phyloP scores from a whole-genome alignment of 2,797 vertebrate genomes.

The Paratrypauchen microcephalus region DNA sequence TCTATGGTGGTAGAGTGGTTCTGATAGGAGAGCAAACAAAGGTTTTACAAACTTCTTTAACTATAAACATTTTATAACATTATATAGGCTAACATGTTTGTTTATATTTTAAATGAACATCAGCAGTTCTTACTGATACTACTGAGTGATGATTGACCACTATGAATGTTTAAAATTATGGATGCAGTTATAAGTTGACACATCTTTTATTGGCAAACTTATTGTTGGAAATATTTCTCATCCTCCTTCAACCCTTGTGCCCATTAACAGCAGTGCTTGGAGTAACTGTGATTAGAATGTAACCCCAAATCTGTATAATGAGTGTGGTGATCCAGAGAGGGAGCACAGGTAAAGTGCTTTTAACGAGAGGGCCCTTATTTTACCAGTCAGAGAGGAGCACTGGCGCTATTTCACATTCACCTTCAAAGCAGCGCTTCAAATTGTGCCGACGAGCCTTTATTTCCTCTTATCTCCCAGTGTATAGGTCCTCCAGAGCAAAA shows the following conservation, averaged over 20 bases:
- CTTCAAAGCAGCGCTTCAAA: conserved; percentile 78
- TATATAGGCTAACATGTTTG: too few relatives aligned
- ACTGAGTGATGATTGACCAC: not conserved
- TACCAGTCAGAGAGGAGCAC: conserved; percentile 63
- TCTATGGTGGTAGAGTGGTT: too few relatives aligned
- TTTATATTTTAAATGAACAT: not conserved
- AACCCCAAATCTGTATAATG: conserved; percentile 75
- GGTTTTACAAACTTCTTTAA: too few relatives aligned
- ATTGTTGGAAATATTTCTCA: conserved; percentile 75
- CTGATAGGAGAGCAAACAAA: not conserved
- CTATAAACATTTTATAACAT: too few relatives aligned
- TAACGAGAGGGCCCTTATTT: conserved; percentile 77
- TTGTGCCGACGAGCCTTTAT: conserved; percentile 74
- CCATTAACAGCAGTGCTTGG: conserved; percentile 70
- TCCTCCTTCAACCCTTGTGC: conserved; percentile 66
- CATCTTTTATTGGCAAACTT: conserved; percentile 57
- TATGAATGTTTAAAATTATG: conserved; percentile 33
- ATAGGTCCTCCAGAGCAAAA: conserved; percentile 73
- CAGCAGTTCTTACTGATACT: not conserved
- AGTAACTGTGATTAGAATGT: conserved; percentile 76
- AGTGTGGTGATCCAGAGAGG: conserved; percentile 72
- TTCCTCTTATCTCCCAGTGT: conserved; percentile 77
- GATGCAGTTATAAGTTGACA: conserved; percentile 32
- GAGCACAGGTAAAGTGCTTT: conserved; percentile 79
- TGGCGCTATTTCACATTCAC: conserved; percentile 68